Evolutionary conservation across 1,140 invertebrate species (phyloP).

Genomic region (Scaptomyza montana): DNA sequence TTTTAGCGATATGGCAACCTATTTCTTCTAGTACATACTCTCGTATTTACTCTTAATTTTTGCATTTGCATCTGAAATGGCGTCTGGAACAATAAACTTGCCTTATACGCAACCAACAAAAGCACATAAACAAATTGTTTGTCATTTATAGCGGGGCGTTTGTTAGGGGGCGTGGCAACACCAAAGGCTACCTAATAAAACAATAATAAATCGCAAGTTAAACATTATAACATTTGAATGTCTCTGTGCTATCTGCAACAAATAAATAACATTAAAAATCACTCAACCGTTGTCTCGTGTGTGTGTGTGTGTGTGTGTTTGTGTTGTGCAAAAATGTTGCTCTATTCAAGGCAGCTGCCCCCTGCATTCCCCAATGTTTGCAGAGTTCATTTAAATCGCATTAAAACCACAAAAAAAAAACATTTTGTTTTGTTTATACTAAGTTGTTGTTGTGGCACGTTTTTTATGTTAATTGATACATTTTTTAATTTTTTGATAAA

Average conservation of each 20-base stretch:
- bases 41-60: slow-evolving; percentile 18
- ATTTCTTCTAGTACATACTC: not conserved
- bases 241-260: slow-evolving; percentile 49
- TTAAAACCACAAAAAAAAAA: slow-evolving; percentile 59
- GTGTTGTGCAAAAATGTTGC: slow-evolving; percentile 40
- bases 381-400: slow-evolving; percentile 68
- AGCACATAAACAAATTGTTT: slow-evolving; percentile 54
- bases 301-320: slow-evolving; percentile 51
- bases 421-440: slow-evolving; percentile 13
- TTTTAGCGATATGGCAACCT: slow-evolving; percentile 5
- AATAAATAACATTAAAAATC: slow-evolving; percentile 76
- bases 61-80: slow-evolving; percentile 50
- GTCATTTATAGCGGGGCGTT: slow-evolving; percentile 40
- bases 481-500: slow-evolving; percentile 59
- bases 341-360: not conserved
- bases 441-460: slow-evolving; percentile 11
- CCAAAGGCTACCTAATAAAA: slow-evolving; percentile 58
- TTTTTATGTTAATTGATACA: slow-evolving; percentile 49
- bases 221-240: slow-evolving; percentile 65
- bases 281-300: slow-evolving; percentile 77
- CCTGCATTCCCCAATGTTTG: not conserved
- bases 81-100: slow-evolving; percentile 61
- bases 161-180: not conserved
- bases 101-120: slow-evolving; percentile 27
- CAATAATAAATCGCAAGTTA: slow-evolving; percentile 80